phyloP scores from a whole-genome alignment of 2,888 invertebrate species.

The Scrobipalpa costella region DNA sequence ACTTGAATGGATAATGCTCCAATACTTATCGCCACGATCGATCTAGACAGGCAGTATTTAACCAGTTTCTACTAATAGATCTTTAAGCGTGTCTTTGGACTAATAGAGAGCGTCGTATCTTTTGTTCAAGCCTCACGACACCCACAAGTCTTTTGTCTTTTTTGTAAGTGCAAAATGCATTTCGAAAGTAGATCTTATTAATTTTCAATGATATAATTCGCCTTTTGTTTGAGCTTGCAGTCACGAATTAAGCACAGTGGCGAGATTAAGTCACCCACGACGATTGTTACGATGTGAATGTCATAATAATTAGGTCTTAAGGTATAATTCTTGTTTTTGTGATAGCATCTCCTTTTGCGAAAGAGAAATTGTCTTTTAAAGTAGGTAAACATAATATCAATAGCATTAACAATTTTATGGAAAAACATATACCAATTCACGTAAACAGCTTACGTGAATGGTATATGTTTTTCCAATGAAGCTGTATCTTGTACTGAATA shows the following conservation, averaged over 20 bases:
- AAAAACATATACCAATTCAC: background rate
- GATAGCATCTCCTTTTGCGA: conserved; percentile 13
- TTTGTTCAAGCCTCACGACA: conserved; percentile 21
- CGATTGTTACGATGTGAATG: conserved; percentile 19
- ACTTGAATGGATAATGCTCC: conserved; percentile 41
- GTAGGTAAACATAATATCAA: too few relatives aligned
- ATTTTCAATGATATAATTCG: conserved; percentile 27
- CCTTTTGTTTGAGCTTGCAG: conserved; percentile 26
- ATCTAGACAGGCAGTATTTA: conserved; percentile 45
- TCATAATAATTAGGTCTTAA: conserved; percentile 2
- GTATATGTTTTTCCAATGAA: too few relatives aligned
- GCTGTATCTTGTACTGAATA: background rate
- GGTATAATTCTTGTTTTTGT: conserved; percentile 30
- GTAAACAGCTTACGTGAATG: too few relatives aligned
- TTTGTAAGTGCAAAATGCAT: conserved; percentile 27
- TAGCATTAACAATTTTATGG: background rate
- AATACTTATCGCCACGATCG: conserved; percentile 40
- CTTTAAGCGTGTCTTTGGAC: conserved; percentile 9
- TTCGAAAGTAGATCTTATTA: conserved; percentile 29
- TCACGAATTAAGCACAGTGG: conserved; percentile 24
- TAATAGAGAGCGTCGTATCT: conserved; percentile 11
- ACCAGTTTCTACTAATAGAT: conserved; percentile 42
- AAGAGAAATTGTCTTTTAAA: background rate
- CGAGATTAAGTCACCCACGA: conserved; percentile 22
- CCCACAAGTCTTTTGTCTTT: conserved; percentile 25